These are phyloP conservation scores for Heteronetta atricapilla DNA, from an alignment of 2,113 vertebrate species.

Conservation along the genomic window DNA sequence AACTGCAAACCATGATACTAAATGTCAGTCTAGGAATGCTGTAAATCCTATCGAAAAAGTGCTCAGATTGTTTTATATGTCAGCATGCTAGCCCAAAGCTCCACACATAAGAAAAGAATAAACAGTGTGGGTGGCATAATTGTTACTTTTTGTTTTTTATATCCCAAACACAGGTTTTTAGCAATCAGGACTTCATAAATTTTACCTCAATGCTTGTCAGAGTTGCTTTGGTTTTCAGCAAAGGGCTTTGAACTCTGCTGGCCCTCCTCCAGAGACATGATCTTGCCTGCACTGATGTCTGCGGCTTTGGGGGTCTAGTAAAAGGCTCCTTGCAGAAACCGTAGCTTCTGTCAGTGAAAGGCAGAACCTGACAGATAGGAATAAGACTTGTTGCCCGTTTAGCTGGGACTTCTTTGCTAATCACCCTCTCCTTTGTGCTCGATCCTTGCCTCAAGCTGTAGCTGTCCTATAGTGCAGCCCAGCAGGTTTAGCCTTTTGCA, in stretches of 20 bases:
- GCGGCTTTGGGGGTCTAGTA: not conserved
- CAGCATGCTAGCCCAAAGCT: conserved; percentile 1
- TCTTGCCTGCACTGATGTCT: not conserved
- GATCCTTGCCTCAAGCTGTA: not conserved
- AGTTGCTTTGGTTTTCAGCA: not conserved
- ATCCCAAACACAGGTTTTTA: conserved; percentile 24
- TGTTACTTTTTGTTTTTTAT: conserved; percentile 3
- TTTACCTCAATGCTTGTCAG: conserved; percentile 14
- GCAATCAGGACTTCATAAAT: conserved; percentile 51
- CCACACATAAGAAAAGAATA: conserved; percentile 16
- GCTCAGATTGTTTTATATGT: conserved; percentile 14
- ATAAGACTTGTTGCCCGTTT: not conserved
- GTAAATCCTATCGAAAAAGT: conserved; percentile 12
- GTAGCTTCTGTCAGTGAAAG: not conserved
- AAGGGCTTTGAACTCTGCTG: conserved; percentile 43
- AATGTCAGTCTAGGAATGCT: conserved; percentile 1
- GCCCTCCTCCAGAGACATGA: conserved; percentile 41
- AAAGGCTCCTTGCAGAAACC: not conserved
- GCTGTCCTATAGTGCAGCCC: not conserved
- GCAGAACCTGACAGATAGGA: not conserved
- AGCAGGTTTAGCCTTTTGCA: not conserved
- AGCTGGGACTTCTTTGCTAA: not conserved
- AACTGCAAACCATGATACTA: conserved; percentile 3
- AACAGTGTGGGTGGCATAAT: conserved; percentile 56
- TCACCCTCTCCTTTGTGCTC: not conserved